Evolutionary conservation across 2,888 invertebrate species (phyloP).

Genomic region (Raillietiella orientalis): DNA sequence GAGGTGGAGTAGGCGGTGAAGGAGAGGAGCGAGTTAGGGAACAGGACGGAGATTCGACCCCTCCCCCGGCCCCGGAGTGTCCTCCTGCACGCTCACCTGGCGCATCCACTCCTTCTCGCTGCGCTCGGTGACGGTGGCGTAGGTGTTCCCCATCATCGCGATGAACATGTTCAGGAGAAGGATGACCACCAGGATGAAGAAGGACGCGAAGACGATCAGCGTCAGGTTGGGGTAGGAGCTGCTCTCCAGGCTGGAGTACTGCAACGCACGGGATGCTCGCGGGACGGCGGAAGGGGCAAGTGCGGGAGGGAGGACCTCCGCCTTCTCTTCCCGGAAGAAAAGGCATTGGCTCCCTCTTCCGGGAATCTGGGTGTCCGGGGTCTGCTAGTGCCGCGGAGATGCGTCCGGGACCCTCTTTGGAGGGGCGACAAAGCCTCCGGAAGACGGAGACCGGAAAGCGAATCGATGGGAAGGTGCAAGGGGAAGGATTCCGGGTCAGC

Average conservation of each 20-base stretch:
- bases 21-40: slow-evolving; percentile 1
- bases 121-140: slow-evolving; percentile 85
- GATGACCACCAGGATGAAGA: slow-evolving; percentile 94
- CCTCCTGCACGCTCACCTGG: slow-evolving; percentile 23
- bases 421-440: too few relatives aligned
- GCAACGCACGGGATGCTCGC: too few relatives aligned
- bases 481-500: too few relatives aligned
- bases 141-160: slow-evolving; percentile 99
- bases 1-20: slow-evolving; percentile 1
- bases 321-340: too few relatives aligned
- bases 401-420: too few relatives aligned
- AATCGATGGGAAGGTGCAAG: too few relatives aligned
- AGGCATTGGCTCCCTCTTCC: too few relatives aligned
- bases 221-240: slow-evolving; percentile 72
- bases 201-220: slow-evolving; percentile 82
- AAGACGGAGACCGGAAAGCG: too few relatives aligned
- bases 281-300: too few relatives aligned
- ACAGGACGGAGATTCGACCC: background rate
- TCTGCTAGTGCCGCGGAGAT: too few relatives aligned
- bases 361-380: too few relatives aligned
- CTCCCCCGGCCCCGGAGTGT: slow-evolving; percentile 10
- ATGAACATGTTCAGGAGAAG: slow-evolving; percentile 86
- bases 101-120: slow-evolving; percentile 98
- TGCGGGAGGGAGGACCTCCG: too few relatives aligned
- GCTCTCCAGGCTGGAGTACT: slow-evolving; percentile 72